Base-by-base conservation (phyloP, 2,113 vertebrate genomes). In the Apaloderma vittatum region DNA sequence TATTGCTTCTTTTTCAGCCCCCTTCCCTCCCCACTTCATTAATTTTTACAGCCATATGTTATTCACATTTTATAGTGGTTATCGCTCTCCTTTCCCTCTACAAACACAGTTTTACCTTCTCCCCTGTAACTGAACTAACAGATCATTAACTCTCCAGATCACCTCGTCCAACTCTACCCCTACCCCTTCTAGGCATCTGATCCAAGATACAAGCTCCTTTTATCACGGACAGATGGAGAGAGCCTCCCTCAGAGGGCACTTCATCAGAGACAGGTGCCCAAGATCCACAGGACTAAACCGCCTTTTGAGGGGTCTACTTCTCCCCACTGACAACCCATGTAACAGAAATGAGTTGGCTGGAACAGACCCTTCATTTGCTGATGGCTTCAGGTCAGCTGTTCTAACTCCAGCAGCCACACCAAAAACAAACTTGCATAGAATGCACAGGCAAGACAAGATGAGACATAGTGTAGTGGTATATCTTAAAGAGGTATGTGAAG, bases 31-130 rank as follows among this genome's bases (percentile, higher is more conserved):
- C 11, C 43, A 88, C 49, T 86, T 88, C 67, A 86, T 92, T 91
- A 59, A 67, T 74, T 86, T 92, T 96, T 86, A 91, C 83, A 94
- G 86, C 27, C 65, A 14, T 70, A 54, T 6, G 59, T 59, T 86
- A 84, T 37, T 74, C 34, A 23, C 59, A 34, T 13, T 95, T 96
- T 78, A 58, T 27, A 52, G 48, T 34, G 24, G 22, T 86, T 91
- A 3, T 67, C 72, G 62, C 51, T 76, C 51, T 68, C 62, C 71
- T 92, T 79, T 83, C 43, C 26, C 63, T 90, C 62, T 86, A 37
- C 4, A 4, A 58, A 88, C 92, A 29, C 37, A 65, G 40, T 59
- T 92, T 85, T 85, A 80, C 52, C 84, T 94, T 76, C 65, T 67
- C 48, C 30, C 48, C 34, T 45, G 46, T 76, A 88, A 90, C 70